Conservation (phyloP, 2,888 invertebrate species). For the Pseudococcus jackbeardsleyi region DNA sequence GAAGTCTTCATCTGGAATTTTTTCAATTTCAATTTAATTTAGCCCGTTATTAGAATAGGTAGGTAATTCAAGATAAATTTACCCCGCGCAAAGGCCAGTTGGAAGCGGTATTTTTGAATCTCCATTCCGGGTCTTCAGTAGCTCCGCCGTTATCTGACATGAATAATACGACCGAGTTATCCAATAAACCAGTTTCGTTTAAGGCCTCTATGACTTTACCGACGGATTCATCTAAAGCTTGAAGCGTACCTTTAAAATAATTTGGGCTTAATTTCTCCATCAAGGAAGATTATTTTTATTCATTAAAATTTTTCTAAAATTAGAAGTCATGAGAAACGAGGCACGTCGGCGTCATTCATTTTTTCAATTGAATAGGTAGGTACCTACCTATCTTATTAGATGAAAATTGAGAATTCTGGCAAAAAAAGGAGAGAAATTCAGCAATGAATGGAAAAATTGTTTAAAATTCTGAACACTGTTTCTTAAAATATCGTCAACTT, state of each 20-base stretch:
- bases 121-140: slow-evolving; percentile 72
- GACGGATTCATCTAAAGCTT: slow-evolving; percentile 79
- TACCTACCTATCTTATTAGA: too few species aligned
- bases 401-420: too few species aligned
- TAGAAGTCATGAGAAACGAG: too few species aligned
- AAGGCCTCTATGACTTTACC: slow-evolving; percentile 70
- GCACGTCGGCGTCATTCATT: too few species aligned
- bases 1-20: slow-evolving; percentile 78
- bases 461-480: too few species aligned
- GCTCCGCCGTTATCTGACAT: slow-evolving; percentile 77
- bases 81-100: slow-evolving; percentile 76
- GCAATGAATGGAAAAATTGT: too few species aligned
- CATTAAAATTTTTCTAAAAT: too few species aligned
- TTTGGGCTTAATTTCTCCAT: background rate
- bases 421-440: too few species aligned
- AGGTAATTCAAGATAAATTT: slow-evolving; percentile 65
- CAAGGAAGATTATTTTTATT: background rate
- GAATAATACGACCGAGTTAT: slow-evolving; percentile 76
- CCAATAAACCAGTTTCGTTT: slow-evolving; percentile 72
- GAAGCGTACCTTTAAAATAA: slow-evolving; percentile 79
- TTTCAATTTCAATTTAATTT: background rate
- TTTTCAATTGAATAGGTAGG: too few species aligned
- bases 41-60: too few species aligned
- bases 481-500: too few species aligned
- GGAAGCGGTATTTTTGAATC: slow-evolving; percentile 74